A percentile compares a stretch with the other conserved stretches of the same genome.
Conservation (phyloP, 2,797 vertebrate species). For the Rhynchonycteris naso region DNA sequence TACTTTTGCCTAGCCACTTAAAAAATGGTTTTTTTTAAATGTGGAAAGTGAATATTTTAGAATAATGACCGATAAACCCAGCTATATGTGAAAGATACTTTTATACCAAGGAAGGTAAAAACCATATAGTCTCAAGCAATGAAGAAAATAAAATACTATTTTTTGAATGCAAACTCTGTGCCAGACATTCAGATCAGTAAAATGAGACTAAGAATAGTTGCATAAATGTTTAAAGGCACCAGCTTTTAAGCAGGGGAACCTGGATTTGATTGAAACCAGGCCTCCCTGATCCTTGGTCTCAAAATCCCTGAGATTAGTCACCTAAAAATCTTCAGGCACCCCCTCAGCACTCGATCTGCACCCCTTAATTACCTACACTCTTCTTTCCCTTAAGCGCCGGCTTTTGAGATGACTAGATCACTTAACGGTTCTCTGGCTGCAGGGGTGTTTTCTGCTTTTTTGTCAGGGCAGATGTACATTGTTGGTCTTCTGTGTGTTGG, state of each 20-base stretch:
- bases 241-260: not conserved
- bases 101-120: not conserved
- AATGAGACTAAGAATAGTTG: not conserved
- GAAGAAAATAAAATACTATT: not conserved
- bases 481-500: slow-evolving; percentile 33
- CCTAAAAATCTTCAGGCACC: not conserved
- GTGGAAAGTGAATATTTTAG: slow-evolving; percentile 41
- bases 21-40: not conserved
- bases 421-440: not conserved
- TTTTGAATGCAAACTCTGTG: not conserved
- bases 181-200: not conserved
- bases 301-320: not conserved
- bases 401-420: not conserved
- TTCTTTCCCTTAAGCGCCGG: not conserved
- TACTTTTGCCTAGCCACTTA: slow-evolving; percentile 38
- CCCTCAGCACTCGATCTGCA: not conserved
- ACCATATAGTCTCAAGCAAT: not conserved
- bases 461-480: not conserved
- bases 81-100: not conserved
- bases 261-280: not conserved
- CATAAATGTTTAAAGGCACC: not conserved
- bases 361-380: not conserved
- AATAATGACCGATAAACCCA: not conserved
- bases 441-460: slow-evolving; percentile 26
- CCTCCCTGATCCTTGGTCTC: not conserved